These are phyloP conservation scores for Autographa gamma DNA, from an alignment of 2,888 invertebrate species.

Conservation along the genomic window DNA sequence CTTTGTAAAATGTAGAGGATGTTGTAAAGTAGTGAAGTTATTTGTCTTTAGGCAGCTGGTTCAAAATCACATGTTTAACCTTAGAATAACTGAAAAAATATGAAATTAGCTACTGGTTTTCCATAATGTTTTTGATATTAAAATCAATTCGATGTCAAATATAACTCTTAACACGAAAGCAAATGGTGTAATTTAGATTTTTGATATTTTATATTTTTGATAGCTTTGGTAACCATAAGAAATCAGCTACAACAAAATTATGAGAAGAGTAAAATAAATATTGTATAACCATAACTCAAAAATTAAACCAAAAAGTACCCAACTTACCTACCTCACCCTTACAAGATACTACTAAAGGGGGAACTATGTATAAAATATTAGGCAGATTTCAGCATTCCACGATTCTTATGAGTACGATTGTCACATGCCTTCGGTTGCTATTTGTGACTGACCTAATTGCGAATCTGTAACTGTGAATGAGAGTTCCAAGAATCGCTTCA, in stretches of 20 bases:
- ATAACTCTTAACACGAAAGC: no score
- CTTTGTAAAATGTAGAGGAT: not conserved
- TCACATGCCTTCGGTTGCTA: slow-evolving; percentile 43
- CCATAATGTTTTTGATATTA: not conserved
- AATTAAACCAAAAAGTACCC: no score
- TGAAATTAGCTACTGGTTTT: not conserved
- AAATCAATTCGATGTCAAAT: no score
- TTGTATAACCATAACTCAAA: no score
- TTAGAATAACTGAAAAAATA: not conserved
- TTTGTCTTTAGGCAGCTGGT: not conserved
- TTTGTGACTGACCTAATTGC: slow-evolving; percentile 60
- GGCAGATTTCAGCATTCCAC: slow-evolving; percentile 28
- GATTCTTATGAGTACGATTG: slow-evolving; percentile 33
- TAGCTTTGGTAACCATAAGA: no score
- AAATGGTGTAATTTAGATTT: no score
- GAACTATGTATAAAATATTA: slow-evolving; percentile 25
- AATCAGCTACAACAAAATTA: no score
- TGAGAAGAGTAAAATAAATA: no score
- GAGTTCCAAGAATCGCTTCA: slow-evolving; percentile 55
- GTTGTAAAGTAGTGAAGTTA: not conserved
- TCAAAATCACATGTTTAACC: not conserved
- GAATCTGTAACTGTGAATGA: slow-evolving; percentile 60
- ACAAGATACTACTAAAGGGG: slow-evolving; percentile 9
- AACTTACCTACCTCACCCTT: no score
- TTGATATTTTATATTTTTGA: no score